Percentiles rank a stretch among this genome's conserved stretches.
Evolutionary conservation across 2,797 vertebrate species (phyloP).

Genomic region (Enteromius thamalakanensis): DNA sequence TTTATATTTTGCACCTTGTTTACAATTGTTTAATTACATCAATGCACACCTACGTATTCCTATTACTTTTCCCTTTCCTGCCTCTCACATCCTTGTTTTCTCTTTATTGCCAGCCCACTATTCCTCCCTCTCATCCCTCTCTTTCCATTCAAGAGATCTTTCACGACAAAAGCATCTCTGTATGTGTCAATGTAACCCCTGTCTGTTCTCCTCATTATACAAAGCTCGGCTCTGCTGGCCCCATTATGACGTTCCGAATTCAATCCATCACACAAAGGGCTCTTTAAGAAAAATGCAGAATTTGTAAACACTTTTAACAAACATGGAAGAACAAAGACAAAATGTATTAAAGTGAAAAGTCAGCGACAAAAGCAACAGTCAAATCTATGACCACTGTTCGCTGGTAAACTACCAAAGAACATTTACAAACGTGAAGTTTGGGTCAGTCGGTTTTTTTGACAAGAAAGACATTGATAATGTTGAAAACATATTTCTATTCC

Average conservation of each 20-base stretch:
- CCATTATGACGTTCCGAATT: constrained; percentile 27
- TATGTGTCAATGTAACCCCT: constrained; percentile 37
- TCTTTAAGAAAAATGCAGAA: constrained; percentile 36
- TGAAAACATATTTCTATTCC: background rate
- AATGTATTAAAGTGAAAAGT: constrained; percentile 6
- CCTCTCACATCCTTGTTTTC: constrained; percentile 34
- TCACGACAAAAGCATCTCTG: constrained; percentile 65
- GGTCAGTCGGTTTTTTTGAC: background rate
- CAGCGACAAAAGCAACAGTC: background rate
- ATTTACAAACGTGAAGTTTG: background rate
- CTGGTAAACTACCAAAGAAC: background rate
- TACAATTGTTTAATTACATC: constrained; percentile 4
- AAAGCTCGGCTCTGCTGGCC: constrained; percentile 26
- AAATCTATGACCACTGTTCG: constrained; percentile 13
- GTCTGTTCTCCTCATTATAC: constrained; percentile 52
- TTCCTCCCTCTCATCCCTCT: constrained; percentile 27
- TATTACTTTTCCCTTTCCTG: constrained; percentile 11
- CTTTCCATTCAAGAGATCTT: constrained; percentile 32
- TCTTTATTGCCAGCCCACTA: constrained; percentile 9
- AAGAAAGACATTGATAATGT: background rate
- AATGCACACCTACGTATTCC: background rate
- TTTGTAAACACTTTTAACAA: constrained; percentile 46
- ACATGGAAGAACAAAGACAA: constrained; percentile 38
- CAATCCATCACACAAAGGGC: constrained; percentile 44
- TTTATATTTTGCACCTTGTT: background rate